Percentiles rank a stretch among this genome's conserved stretches.
These are phyloP conservation scores for Liposcelis brunnea DNA, from an alignment of 2,888 invertebrate genomes.

Conservation along the genomic window DNA sequence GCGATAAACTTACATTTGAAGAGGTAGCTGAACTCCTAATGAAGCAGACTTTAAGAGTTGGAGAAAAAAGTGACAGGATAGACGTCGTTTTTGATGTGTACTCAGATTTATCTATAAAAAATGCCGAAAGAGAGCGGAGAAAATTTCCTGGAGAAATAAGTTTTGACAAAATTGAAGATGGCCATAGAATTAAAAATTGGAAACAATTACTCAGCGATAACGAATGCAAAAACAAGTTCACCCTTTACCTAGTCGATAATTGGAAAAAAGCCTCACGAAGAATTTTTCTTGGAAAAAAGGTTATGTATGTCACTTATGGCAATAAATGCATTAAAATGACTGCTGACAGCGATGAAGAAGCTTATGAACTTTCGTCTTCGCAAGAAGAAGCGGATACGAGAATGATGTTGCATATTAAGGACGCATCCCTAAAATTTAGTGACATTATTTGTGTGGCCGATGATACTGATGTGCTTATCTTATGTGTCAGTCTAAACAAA, in stretches of 20 bases:
- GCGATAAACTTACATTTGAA: not conserved
- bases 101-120: not conserved
- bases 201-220: no score
- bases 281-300: not conserved
- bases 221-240: not conserved
- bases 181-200: no score
- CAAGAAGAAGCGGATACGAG: conserved; percentile 3
- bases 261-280: not conserved
- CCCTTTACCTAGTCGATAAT: not conserved
- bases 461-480: not conserved
- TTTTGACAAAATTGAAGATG: no score
- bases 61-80: not conserved
- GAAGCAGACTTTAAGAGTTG: not conserved
- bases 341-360: not conserved
- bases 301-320: not conserved
- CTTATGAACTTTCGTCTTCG: not conserved
- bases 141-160: no score
- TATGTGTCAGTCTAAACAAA: not conserved
- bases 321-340: not conserved
- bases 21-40: not conserved
- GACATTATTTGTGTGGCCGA: not conserved
- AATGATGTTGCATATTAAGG: not conserved
- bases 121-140: not conserved
- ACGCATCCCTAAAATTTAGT: not conserved
- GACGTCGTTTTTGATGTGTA: conserved; percentile 1